Percentiles rank a stretch among this genome's conserved stretches.
Conservation (phyloP, 2,888 invertebrate genomes). For the Leucoma salicis region DNA sequence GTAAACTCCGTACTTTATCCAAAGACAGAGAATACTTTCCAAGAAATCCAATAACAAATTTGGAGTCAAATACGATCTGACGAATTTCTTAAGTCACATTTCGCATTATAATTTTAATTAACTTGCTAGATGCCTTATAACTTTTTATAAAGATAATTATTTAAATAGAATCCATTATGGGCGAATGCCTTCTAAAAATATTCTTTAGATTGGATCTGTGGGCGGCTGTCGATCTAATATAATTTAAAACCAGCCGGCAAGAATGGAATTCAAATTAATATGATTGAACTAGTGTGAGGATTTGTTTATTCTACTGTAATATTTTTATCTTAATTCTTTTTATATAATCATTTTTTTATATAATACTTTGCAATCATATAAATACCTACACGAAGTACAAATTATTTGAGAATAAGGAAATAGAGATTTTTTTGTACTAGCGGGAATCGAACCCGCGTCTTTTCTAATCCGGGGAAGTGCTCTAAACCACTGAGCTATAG, state of each 20-base stretch:
- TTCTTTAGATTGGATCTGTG: constrained; percentile 16
- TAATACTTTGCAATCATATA: too few species aligned
- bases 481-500: too few species aligned
- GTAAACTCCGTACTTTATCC: neutral
- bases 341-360: too few species aligned
- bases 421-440: too few species aligned
- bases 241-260: constrained; percentile 1
- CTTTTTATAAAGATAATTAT: constrained; percentile 15
- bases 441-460: too few species aligned
- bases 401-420: too few species aligned
- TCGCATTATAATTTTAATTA: constrained; percentile 46
- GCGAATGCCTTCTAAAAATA: constrained; percentile 16
- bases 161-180: neutral
- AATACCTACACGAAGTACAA: too few species aligned
- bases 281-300: neutral
- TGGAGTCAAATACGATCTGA: constrained; percentile 11
- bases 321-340: too few species aligned
- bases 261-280: constrained; percentile 9
- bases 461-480: too few species aligned
- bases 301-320: neutral
- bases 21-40: neutral
- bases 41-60: constrained; percentile 18
- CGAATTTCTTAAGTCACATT: constrained; percentile 30
- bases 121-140: constrained; percentile 33
- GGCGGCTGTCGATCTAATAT: constrained; percentile 9